Evolutionary conservation across 2,797 vertebrate species (phyloP).

Genomic region (Hypotaenidia okinawae): DNA sequence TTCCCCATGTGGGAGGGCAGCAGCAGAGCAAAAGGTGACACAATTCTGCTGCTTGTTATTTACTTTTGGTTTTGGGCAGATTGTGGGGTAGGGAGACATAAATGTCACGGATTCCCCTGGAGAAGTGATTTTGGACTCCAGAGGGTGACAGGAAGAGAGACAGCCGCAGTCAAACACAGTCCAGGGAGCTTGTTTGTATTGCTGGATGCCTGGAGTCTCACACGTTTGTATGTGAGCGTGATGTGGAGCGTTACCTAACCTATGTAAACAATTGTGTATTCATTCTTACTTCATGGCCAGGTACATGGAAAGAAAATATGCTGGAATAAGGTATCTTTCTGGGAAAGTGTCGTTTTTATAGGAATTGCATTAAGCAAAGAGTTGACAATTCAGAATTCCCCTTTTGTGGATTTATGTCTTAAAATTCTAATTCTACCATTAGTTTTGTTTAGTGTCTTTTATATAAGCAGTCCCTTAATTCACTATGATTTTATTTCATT

Average conservation of each 20-base stretch:
- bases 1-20: neutral
- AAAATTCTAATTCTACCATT: neutral
- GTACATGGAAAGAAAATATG: neutral
- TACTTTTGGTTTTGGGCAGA: neutral
- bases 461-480: slow-evolving; percentile 16
- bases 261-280: neutral
- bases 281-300: neutral
- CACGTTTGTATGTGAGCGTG: neutral
- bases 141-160: neutral
- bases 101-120: neutral
- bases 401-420: neutral
- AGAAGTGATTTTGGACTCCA: neutral
- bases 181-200: neutral
- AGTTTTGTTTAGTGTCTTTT: slow-evolving; percentile 7
- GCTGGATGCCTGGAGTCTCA: neutral
- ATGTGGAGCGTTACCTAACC: neutral
- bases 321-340: neutral
- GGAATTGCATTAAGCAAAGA: neutral
- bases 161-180: neutral
- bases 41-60: neutral
- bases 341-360: neutral
- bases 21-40: neutral
- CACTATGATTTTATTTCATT: neutral
- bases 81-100: too few relatives aligned
- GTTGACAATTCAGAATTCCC: neutral